Base-by-base conservation (phyloP, 2,888 invertebrate genomes). In the Lamproptera curius region DNA sequence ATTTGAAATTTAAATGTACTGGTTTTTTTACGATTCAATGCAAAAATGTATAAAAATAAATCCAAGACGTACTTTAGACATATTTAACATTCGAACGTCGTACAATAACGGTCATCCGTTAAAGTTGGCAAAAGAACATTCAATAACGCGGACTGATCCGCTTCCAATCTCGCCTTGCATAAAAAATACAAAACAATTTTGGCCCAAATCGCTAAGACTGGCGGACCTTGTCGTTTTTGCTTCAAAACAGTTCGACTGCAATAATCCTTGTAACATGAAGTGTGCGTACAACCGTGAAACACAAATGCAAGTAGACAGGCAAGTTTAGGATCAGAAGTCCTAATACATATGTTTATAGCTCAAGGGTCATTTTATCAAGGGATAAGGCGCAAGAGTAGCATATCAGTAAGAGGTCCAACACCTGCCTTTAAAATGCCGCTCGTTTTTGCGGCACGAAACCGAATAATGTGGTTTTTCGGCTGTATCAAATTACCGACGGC, bases 401-500 rank as follows among this genome's bases (percentile, higher is more conserved):
- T 41, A 23, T 15, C 26, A n/a, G n/a, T n/a, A n/a, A n/a, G 31
- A n/a, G 40, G 40, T 51, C 56, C 45, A 50, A 55, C 65, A 70
- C 65, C 56, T 51, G 49, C 49, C 36, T 5, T 34, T 46, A 42
- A 35, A 28, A 51, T 31, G 50, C 50, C 57, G 56, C 57, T 46
- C 49, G 45, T 51, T 53, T 70, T 64, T 64, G 62, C 63, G 59
- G 52, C 62, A 59, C 41, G 62, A 56, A 62, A 60, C 52, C 54
- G 55, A 55, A 67, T 64, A 60, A 54, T 59, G 65, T 65, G 53
- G 71, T 69, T 72, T 72, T 77, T 74, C 67, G 67, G 61, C 63
- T 51, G 54, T 81, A 78, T 85, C 79, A 66, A 55, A 63, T 85
- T 82, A 72, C 83, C 58, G 23, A 51, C 57, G 44, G 31, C 53